phyloP scores from a whole-genome alignment of 2,888 invertebrate species.

The Limnephilus rhombicus region DNA sequence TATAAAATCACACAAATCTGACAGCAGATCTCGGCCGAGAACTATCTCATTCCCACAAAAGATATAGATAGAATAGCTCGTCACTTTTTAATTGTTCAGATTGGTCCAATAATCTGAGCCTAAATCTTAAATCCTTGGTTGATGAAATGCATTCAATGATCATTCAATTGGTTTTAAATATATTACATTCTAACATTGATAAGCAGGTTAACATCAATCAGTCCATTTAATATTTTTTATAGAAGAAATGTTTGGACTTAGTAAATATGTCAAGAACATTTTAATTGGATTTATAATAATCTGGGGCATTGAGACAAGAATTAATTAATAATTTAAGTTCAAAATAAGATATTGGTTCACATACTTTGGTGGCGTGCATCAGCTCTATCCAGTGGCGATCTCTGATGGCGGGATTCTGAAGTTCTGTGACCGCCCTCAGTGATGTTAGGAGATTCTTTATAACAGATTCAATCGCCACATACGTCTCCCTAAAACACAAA shows the following conservation, averaged over 20 bases:
- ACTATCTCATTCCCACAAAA: too few species aligned
- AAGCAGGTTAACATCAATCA: background rate
- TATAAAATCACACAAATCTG: too few species aligned
- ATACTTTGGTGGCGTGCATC: constrained; percentile 93
- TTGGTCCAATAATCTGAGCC: background rate
- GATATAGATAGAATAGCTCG: too few species aligned
- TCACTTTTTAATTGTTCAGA: too few species aligned
- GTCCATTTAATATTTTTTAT: background rate
- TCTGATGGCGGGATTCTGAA: constrained; percentile 96
- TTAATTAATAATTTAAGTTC: background rate
- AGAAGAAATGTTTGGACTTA: background rate
- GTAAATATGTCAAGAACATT: background rate
- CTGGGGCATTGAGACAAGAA: background rate
- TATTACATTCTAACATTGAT: constrained; percentile 1
- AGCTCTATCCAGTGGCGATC: constrained; percentile 96
- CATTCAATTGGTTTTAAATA: background rate
- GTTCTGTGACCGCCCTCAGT: constrained; percentile 92
- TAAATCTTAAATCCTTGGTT: background rate
- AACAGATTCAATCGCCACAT: constrained; percentile 85
- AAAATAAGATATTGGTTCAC: background rate
- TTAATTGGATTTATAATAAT: background rate
- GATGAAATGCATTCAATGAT: background rate
- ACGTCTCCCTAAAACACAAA: constrained; percentile 82
- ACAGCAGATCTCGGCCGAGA: too few species aligned
- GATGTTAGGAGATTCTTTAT: constrained; percentile 97